A percentile compares a stretch with the other conserved stretches of the same genome.
Evolutionary conservation across 2,797 vertebrate species (phyloP).

Genomic region (Macrochelys suwanniensis): DNA sequence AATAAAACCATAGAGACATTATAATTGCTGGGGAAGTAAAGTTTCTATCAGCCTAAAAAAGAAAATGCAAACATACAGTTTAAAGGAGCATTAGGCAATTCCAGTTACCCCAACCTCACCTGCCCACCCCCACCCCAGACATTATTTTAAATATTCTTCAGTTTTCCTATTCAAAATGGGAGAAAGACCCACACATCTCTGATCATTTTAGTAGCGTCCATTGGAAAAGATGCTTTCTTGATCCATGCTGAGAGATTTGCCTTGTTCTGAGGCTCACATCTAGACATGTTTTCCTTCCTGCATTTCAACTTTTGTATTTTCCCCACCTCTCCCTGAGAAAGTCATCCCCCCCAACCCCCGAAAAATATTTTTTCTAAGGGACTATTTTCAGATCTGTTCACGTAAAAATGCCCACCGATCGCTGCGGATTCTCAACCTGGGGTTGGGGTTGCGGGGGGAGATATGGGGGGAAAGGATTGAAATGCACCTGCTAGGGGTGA

Average conservation of each 20-base stretch:
- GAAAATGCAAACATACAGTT: conserved; percentile 17
- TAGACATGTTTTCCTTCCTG: conserved; percentile 67
- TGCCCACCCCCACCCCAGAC: conserved; percentile 38
- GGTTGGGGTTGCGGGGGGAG: neutral
- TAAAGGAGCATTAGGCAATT: neutral
- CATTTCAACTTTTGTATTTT: conserved; percentile 77
- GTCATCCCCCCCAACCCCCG: conserved; percentile 55
- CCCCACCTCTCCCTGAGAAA: conserved; percentile 61
- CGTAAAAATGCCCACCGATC: conserved; percentile 62
- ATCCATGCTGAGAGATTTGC: conserved; percentile 13
- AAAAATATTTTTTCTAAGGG: conserved; percentile 7
- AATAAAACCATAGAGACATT: conserved; percentile 23
- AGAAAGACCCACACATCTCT: conserved; percentile 62
- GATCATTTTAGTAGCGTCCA: conserved; percentile 57
- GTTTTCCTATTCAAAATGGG: conserved; percentile 52
- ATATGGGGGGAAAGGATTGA: conserved; percentile 6
- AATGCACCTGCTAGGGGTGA: conserved; percentile 59
- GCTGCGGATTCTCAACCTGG: conserved; percentile 77
- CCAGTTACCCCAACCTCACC: neutral
- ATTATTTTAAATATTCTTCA: conserved; percentile 11
- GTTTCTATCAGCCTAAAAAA: conserved; percentile 78
- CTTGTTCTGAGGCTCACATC: neutral
- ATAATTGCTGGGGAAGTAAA: conserved; percentile 71
- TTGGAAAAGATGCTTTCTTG: neutral
- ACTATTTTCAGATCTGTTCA: conserved; percentile 11